Conservation (phyloP, 2,797 vertebrate species). For the Pterois miles region DNA sequence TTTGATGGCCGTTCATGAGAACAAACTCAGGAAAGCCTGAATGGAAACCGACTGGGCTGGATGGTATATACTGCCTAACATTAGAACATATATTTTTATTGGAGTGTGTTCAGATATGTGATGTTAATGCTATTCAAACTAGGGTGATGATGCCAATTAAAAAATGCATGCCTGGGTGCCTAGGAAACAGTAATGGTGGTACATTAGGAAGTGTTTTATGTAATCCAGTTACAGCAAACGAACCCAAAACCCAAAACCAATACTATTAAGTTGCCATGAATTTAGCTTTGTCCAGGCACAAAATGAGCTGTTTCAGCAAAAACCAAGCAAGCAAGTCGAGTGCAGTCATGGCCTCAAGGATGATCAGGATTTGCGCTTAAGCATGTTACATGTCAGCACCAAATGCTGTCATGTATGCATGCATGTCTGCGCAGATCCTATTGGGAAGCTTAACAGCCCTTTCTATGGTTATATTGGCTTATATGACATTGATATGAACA, state of each 20-base stretch:
- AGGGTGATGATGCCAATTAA: background rate
- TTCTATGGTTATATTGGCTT: background rate
- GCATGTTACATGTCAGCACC: background rate
- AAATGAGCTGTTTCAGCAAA: background rate
- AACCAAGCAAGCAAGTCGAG: background rate
- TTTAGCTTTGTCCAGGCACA: background rate
- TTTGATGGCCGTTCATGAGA: constrained; percentile 32
- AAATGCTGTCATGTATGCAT: background rate
- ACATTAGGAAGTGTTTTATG: constrained; percentile 22
- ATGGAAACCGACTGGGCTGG: background rate
- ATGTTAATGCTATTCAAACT: background rate
- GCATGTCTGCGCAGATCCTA: background rate
- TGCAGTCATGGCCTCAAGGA: background rate
- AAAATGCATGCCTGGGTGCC: constrained; percentile 14
- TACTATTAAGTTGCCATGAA: background rate
- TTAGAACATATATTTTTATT: background rate
- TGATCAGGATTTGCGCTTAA: background rate
- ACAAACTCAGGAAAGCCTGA: constrained; percentile 18
- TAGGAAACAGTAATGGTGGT: constrained; percentile 15
- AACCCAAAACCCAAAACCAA: constrained; percentile 23
- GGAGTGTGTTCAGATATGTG: background rate
- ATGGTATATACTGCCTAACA: background rate
- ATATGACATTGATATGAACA: background rate
- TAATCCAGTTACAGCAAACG: constrained; percentile 37
- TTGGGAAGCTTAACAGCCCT: background rate